Evolutionary conservation across 2,113 vertebrate species (phyloP).

Genomic region (Passer montanus): DNA sequence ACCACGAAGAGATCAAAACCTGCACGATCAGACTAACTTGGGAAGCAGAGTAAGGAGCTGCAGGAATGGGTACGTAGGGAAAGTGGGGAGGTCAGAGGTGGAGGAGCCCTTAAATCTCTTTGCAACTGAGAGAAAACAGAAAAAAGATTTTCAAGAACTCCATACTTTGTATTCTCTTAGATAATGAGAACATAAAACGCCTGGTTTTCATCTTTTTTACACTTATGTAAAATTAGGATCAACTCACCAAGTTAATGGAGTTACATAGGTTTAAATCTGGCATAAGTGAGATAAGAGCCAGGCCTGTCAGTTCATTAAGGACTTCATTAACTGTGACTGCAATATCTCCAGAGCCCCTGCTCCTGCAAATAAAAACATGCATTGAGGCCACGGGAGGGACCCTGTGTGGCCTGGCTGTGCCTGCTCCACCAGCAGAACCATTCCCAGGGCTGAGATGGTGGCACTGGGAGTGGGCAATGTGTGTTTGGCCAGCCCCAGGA

Average conservation of each 20-base stretch:
- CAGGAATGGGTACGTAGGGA: neutral
- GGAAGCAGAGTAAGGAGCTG: neutral
- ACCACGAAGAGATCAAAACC: neutral
- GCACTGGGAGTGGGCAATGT: neutral
- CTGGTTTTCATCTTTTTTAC: constrained; percentile 64
- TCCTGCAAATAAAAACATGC: constrained; percentile 41
- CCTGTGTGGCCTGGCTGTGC: neutral
- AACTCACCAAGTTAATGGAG: constrained; percentile 62
- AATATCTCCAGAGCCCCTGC: neutral
- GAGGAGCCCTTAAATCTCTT: neutral
- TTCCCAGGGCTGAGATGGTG: neutral
- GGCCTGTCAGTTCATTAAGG: constrained; percentile 55
- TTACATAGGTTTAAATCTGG: constrained; percentile 64
- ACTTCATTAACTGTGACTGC: constrained; percentile 55
- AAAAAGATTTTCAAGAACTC: neutral
- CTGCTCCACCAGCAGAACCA: neutral
- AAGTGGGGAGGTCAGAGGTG: constrained; percentile 8
- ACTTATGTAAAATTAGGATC: constrained; percentile 63
- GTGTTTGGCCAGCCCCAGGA: neutral
- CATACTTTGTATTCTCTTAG: constrained; percentile 12
- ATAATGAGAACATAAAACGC: constrained; percentile 38
- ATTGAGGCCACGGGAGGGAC: neutral
- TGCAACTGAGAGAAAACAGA: constrained; percentile 29
- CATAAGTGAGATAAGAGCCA: constrained; percentile 50
- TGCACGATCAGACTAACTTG: neutral